Evolutionary conservation across 2,888 invertebrate genomes (phyloP).

Genomic region (Ennomos fuscantarius): DNA sequence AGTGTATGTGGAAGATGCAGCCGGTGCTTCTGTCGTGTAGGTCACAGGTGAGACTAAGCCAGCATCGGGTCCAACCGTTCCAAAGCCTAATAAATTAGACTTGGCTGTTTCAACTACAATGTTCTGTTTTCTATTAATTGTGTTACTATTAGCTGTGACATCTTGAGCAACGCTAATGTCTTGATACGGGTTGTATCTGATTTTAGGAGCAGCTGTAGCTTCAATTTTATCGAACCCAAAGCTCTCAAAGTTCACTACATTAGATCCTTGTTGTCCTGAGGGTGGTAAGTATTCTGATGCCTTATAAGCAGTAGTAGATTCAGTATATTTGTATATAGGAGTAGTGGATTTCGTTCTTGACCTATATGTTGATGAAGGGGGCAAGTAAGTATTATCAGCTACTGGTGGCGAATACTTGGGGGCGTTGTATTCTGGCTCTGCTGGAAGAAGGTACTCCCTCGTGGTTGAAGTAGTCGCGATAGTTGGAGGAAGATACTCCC

Average conservation of each 20-base stretch:
- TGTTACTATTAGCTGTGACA: conserved; percentile 44
- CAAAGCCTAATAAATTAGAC: conserved; percentile 74
- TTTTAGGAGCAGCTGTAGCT: conserved; percentile 47
- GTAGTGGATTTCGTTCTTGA: conserved; percentile 55
- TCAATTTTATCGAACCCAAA: conserved; percentile 58
- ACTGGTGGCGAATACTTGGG: conserved; percentile 48
- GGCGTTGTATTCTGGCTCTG: conserved; percentile 47
- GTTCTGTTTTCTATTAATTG: conserved; percentile 68
- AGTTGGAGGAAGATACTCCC: conserved; percentile 52
- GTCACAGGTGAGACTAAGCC: conserved; percentile 69
- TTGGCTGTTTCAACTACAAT: conserved; percentile 75
- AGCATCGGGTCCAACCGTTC: conserved; percentile 76
- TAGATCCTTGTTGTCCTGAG: conserved; percentile 47
- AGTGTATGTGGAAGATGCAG: conserved; percentile 57
- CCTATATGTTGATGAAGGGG: conserved; percentile 57
- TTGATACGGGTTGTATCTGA: conserved; percentile 66
- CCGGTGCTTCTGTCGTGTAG: conserved; percentile 64
- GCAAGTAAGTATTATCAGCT: conserved; percentile 43
- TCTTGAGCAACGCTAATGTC: conserved; percentile 47
- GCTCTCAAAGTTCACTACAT: conserved; percentile 56
- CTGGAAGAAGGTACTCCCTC: conserved; percentile 33
- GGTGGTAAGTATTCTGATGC: conserved; percentile 68
- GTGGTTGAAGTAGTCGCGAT: conserved; percentile 36
- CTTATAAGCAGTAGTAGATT: conserved; percentile 61
- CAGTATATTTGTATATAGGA: conserved; percentile 54